Base-by-base conservation (phyloP, 1,140 invertebrate species). In the Lepidotrigona ventralis region DNA sequence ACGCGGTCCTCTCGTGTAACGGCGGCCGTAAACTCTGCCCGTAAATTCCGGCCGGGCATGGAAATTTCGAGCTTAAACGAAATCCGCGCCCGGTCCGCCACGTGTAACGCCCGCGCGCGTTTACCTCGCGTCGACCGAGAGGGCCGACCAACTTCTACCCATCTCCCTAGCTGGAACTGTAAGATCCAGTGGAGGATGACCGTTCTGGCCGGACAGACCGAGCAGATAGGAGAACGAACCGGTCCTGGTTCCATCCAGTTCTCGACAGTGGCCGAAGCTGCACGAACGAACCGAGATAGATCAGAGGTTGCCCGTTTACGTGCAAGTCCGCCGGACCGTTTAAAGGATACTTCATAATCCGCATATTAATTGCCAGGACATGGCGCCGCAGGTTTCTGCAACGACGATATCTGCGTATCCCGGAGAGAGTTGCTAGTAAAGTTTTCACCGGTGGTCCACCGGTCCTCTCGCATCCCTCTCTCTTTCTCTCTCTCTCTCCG, bases 361-460 rank as follows among this genome's bases (percentile, higher is more conserved):
- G 88, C 88, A 87, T 88, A 90, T 88, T 89, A 89, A 89, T 89
- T 86, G 88, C 81, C 51, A 70, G 82, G 79, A 80, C 88, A 84
- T 83, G 87, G 69, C 56, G 76, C 60, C 23, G 56, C 70, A 78
- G 87, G 63, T 80, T 87, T 71, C 74, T 82, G 76, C 80, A 69
- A 76, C 80, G 73, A 69, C 83, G 84, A 81, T 90, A 85, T 90
- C 80, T 87, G 68, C 79, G n/a, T 80, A 79, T 51, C 58, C 74
- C 39, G 39, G 39, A 46, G 39, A 68, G 26, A 76, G 58, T 60
- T 58, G 63, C 26, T 63, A 71, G 81, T 84, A 79, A 90, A 90
- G 87, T 90, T 90, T 89, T 89, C 81, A 85, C 77, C 80, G 84
- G n/a, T 68, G 79, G 46, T 72, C 66, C 70, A 15, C n/a, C 17